A percentile compares a stretch with the other conserved stretches of the same genome.
phyloP scores from a whole-genome alignment of 1,140 invertebrate genomes.

The Forficula auricularia region DNA sequence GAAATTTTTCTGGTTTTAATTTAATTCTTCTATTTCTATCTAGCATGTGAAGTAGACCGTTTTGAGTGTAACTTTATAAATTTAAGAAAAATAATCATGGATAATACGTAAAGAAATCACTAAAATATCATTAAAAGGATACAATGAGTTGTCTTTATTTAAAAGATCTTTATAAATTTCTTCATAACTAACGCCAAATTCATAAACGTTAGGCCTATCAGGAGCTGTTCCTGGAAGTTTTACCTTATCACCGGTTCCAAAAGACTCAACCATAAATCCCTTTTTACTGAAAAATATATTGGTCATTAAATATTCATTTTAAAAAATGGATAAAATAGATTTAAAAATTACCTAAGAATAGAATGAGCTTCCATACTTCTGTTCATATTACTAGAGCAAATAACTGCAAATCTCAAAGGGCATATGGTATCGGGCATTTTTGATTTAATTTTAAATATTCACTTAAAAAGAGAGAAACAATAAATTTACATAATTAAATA shows the following conservation, averaged over 20 bases:
- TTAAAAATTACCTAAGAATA: conserved; percentile 49
- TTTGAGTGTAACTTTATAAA: conserved; percentile 78
- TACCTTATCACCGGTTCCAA: conserved; percentile 93
- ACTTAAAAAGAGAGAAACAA: too few relatives aligned
- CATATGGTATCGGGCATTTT: too few relatives aligned
- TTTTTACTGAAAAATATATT: conserved; percentile 70
- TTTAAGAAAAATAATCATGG: too few relatives aligned
- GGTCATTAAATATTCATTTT: conserved; percentile 8
- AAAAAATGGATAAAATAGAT: not conserved
- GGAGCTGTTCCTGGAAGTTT: conserved; percentile 89
- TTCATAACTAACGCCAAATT: conserved; percentile 92
- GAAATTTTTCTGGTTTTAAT: conserved; percentile 83
- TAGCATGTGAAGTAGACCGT: conserved; percentile 95
- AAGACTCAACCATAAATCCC: conserved; percentile 89
- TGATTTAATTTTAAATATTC: too few relatives aligned
- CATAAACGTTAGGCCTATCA: conserved; percentile 94
- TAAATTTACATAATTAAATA: too few relatives aligned
- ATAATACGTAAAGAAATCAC: too few relatives aligned
- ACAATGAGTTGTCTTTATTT: conserved; percentile 73
- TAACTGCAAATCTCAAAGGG: conserved; percentile 67
- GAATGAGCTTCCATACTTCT: conserved; percentile 98
- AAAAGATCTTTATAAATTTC: conserved; percentile 92
- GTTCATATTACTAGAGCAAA: conserved; percentile 99
- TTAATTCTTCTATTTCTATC: conserved; percentile 96
- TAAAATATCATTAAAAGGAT: conserved; percentile 29